phyloP scores from a whole-genome alignment of 2,113 vertebrate genomes.

The Myiagra hebetior region DNA sequence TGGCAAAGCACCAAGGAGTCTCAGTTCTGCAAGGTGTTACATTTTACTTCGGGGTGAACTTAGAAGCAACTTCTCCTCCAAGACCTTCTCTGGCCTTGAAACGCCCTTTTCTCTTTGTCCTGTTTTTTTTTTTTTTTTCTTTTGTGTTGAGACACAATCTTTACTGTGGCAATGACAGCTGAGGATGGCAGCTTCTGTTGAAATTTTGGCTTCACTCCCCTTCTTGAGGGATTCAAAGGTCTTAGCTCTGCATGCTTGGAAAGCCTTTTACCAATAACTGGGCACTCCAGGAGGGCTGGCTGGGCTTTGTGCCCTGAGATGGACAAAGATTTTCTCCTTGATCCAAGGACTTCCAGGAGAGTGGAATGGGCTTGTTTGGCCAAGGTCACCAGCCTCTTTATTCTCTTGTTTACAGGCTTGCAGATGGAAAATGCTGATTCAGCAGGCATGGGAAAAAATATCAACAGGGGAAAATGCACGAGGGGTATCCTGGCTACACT shows the following conservation, averaged over 20 bases:
- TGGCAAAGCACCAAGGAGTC: background rate
- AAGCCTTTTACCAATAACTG: background rate
- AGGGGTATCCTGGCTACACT: background rate
- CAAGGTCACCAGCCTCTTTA: background rate
- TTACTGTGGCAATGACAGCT: background rate
- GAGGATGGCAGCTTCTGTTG: background rate
- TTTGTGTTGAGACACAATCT: background rate
- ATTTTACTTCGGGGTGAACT: background rate
- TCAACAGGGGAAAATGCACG: background rate
- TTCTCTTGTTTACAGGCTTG: background rate
- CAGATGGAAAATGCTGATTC: background rate
- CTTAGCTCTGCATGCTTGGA: background rate
- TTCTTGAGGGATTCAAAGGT: background rate
- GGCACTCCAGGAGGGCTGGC: background rate
- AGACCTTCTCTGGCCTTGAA: background rate
- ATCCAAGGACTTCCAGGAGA: background rate
- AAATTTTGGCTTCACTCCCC: background rate
- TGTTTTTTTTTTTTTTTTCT: background rate
- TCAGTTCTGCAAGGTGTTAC: background rate
- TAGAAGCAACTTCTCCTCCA: background rate
- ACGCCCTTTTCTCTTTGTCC: background rate
- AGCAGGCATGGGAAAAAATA: background rate
- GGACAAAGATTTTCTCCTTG: background rate
- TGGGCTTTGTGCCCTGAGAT: background rate
- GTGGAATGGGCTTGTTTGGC: background rate